A percentile compares a stretch with the other conserved stretches of the same genome.
Conservation (phyloP, 2,797 vertebrate genomes). For the Typhlichthys eigenmanni region DNA sequence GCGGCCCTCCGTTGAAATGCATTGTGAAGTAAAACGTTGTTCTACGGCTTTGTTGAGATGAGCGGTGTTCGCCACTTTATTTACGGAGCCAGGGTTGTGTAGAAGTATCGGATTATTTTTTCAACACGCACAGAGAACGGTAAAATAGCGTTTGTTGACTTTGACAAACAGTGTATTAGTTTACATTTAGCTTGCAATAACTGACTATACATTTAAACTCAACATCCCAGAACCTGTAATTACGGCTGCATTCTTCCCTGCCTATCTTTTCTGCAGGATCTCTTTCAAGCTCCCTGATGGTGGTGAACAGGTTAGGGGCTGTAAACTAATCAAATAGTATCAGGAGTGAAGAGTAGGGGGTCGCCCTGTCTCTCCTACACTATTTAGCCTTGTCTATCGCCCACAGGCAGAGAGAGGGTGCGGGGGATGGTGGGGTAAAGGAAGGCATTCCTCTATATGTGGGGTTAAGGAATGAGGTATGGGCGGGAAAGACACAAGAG, state of each 20-base stretch:
- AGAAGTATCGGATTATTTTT: too few species aligned
- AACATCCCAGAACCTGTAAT: conserved; percentile 41
- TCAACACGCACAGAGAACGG: too few species aligned
- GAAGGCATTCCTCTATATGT: conserved; percentile 52
- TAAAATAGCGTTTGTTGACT: too few species aligned
- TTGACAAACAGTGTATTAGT: too few species aligned
- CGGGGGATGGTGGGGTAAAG: conserved; percentile 33
- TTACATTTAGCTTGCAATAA: too few species aligned
- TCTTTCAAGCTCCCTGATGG: conserved; percentile 30
- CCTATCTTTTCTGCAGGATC: conserved; percentile 44
- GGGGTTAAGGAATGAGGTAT: conserved; percentile 47
- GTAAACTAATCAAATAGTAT: conserved; percentile 49
- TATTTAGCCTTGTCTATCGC: conserved; percentile 19
- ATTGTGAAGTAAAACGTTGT: too few species aligned
- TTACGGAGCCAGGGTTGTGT: too few species aligned
- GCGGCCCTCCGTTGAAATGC: too few species aligned
- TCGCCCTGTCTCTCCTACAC: conserved; percentile 20
- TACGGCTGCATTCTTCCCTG: conserved; percentile 38
- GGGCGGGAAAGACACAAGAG: conserved; percentile 24
- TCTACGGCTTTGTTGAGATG: too few species aligned
- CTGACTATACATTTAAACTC: conserved; percentile 11
- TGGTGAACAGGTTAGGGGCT: conserved; percentile 31
- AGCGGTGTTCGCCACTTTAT: too few species aligned
- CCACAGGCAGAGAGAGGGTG: conserved; percentile 41
- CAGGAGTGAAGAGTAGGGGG: conserved; percentile 35